Evolutionary conservation across 1,140 invertebrate genomes (phyloP).

Genomic region (Elymnias hypermnestra): DNA sequence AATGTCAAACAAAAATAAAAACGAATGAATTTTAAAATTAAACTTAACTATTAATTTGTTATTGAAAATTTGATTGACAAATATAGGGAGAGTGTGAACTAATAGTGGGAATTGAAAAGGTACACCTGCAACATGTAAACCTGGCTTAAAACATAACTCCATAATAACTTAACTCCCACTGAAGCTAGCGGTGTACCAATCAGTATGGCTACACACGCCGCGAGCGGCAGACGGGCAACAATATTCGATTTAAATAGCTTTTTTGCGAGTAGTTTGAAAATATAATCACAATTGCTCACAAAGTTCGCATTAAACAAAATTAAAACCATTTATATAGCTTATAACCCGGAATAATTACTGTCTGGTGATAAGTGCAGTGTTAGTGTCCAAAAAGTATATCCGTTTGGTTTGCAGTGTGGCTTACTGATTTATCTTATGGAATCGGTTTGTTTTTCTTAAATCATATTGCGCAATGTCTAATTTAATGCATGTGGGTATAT

Average conservation of each 20-base stretch:
- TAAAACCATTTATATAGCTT: background rate
- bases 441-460: background rate
- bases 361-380: background rate
- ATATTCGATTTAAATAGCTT: constrained; percentile 5
- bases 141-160: constrained; percentile 5
- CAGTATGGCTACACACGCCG: constrained; percentile 8
- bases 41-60: no score
- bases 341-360: background rate
- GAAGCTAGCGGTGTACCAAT: constrained; percentile 2
- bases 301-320: background rate
- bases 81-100: no score
- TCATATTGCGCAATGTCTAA: no score
- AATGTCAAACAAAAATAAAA: no score
- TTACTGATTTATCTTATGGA: background rate
- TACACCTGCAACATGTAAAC: background rate
- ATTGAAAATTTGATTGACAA: no score
- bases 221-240: constrained; percentile 5
- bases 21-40: no score
- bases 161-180: background rate
- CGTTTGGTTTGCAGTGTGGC: constrained; percentile 1
- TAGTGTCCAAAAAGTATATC: background rate
- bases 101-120: no score
- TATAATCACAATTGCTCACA: background rate
- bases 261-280: constrained; percentile 11
- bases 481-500: no score